Evolutionary conservation across 2,113 vertebrate genomes (phyloP).

Genomic region (Myxocyprinus asiaticus): DNA sequence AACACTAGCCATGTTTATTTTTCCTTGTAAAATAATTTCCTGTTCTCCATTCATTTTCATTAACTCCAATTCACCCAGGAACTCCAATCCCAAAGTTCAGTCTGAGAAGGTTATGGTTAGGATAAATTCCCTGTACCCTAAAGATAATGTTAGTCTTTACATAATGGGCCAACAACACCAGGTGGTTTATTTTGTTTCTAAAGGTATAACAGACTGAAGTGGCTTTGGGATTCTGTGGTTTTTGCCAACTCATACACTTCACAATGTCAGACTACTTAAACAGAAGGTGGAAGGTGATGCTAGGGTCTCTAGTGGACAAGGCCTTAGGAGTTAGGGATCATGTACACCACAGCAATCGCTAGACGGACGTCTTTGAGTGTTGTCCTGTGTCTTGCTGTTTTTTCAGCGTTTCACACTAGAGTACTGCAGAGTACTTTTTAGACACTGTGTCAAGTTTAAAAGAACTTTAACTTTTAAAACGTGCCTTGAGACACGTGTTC

Average conservation of each 20-base stretch:
- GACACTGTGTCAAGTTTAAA: too few species aligned
- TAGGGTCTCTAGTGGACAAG: not conserved
- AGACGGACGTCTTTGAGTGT: too few species aligned
- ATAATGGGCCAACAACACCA: not conserved
- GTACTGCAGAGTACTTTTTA: too few species aligned
- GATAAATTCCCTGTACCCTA: slow-evolving; percentile 24
- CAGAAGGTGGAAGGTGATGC: not conserved
- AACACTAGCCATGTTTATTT: slow-evolving; percentile 45
- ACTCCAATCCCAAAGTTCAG: slow-evolving; percentile 3
- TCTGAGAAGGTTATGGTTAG: slow-evolving; percentile 11
- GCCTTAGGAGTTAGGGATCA: not conserved
- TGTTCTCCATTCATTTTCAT: slow-evolving; percentile 50
- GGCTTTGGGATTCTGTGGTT: not conserved
- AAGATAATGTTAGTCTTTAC: slow-evolving; percentile 18
- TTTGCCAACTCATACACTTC: too few species aligned
- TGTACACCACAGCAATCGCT: too few species aligned
- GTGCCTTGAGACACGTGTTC: too few species aligned
- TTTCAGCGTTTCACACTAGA: too few species aligned
- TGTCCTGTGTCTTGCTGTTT: too few species aligned
- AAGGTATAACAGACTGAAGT: not conserved
- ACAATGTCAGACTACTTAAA: not conserved
- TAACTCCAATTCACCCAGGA: not conserved
- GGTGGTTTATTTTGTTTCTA: slow-evolving; percentile 6
- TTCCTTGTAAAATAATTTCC: slow-evolving; percentile 42
- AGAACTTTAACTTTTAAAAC: too few species aligned